Conservation (phyloP, 2,113 vertebrate genomes). For the Pionites leucogaster region DNA sequence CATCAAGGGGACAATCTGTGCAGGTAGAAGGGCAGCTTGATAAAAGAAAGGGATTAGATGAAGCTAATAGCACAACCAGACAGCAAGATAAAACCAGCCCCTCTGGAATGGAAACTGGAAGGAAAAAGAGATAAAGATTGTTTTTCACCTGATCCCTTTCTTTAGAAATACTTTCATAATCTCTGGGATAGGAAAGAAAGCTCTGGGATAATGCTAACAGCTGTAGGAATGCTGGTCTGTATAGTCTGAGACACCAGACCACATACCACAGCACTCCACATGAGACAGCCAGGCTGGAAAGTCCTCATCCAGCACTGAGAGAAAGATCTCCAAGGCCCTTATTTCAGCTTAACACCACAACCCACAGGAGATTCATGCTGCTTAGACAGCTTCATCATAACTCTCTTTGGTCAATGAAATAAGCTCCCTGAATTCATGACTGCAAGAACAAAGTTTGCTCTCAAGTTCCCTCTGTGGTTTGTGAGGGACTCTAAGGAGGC, state of each 20-base stretch:
- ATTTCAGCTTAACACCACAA: background rate
- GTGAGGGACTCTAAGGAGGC: background rate
- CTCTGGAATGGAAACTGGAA: background rate
- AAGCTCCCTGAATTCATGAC: background rate
- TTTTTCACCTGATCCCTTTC: background rate
- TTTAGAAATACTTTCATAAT: background rate
- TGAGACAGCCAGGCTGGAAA: background rate
- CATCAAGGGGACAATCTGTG: background rate
- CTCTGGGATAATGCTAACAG: background rate
- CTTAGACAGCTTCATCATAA: background rate
- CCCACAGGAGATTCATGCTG: background rate
- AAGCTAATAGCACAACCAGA: background rate
- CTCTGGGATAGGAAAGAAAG: background rate
- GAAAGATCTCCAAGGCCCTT: background rate
- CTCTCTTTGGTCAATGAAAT: background rate
- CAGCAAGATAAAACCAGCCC: background rate
- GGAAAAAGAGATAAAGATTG: background rate
- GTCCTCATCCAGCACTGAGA: background rate
- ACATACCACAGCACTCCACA: rapidly evolving
- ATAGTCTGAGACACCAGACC: background rate
- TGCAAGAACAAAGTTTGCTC: background rate
- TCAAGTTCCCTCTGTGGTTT: background rate
- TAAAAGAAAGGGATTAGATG: background rate
- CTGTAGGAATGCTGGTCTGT: background rate
- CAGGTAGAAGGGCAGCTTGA: background rate